Conservation (phyloP, 1,140 invertebrate species). For the Dendroctonus ponderosae region DNA sequence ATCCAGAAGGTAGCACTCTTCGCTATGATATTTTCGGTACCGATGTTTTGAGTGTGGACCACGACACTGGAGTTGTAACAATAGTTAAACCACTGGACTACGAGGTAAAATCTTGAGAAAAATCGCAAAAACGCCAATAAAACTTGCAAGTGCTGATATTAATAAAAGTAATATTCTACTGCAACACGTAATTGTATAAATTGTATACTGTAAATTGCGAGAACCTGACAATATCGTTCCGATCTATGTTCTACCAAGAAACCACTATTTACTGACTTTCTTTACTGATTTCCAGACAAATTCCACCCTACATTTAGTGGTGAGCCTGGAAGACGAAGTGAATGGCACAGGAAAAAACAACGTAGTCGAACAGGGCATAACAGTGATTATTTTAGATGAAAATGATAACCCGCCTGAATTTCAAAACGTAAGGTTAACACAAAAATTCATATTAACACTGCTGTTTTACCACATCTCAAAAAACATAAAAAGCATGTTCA, state of each 20-base stretch:
- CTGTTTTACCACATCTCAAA: too few species aligned
- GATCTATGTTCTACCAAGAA: too few species aligned
- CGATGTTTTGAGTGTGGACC: slow-evolving; percentile 75
- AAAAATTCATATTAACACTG: background rate
- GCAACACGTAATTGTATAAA: too few species aligned
- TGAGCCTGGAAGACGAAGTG: slow-evolving; percentile 77
- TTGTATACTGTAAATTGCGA: too few species aligned
- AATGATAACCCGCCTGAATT: slow-evolving; percentile 87
- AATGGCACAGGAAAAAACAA: slow-evolving; percentile 64
- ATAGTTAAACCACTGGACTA: slow-evolving; percentile 76
- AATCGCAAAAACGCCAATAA: too few species aligned
- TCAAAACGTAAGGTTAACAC: slow-evolving; percentile 63
- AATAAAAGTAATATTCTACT: too few species aligned
- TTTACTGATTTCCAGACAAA: slow-evolving; percentile 59
- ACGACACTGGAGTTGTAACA: slow-evolving; percentile 73
- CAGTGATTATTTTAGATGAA: slow-evolving; percentile 81
- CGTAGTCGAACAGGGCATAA: slow-evolving; percentile 72
- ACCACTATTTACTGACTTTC: too few species aligned
- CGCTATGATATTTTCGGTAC: slow-evolving; percentile 77
- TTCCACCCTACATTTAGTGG: slow-evolving; percentile 71
- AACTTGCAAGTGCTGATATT: too few species aligned
- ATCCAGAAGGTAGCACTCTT: slow-evolving; percentile 73
- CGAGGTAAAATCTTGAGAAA: slow-evolving; percentile 61
- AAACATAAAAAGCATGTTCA: too few species aligned
- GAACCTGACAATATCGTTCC: too few species aligned